Evolutionary conservation across 2,888 invertebrate genomes (phyloP).

Genomic region (Odontocolon sp.): DNA sequence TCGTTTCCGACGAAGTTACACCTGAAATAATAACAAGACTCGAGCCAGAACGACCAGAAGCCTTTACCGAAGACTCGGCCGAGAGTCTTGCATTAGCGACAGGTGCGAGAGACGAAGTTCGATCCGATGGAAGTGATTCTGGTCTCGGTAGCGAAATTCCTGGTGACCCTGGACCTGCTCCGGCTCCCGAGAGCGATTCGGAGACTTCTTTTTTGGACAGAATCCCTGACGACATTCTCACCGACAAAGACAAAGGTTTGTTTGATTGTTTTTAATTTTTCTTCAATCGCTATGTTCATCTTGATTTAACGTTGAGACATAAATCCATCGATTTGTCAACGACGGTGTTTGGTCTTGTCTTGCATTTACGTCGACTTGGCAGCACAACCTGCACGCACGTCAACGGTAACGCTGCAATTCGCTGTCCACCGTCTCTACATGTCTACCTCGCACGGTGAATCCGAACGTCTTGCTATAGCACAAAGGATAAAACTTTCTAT

Average conservation of each 20-base stretch:
- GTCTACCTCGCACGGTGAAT: no score
- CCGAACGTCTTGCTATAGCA: no score
- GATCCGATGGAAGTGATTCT: constrained; percentile 92
- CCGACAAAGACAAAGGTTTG: constrained; percentile 78
- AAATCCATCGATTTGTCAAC: no score
- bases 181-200: constrained; percentile 81
- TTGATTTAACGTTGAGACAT: no score
- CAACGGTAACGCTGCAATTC: no score
- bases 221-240: constrained; percentile 79
- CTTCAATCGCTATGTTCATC: no score
- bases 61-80: constrained; percentile 78
- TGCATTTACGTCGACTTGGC: no score
- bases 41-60: constrained; percentile 74
- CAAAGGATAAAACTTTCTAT: no score
- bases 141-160: constrained; percentile 90
- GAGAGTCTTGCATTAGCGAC: constrained; percentile 76
- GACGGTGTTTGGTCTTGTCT: no score
- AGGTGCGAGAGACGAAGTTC: constrained; percentile 78
- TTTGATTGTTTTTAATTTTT: neutral
- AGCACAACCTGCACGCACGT: no score
- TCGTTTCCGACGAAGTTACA: constrained; percentile 68
- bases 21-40: constrained; percentile 72
- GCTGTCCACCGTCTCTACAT: no score
- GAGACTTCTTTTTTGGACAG: constrained; percentile 82
- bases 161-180: constrained; percentile 82